Conservation (phyloP, 2,113 vertebrate species). For the Corythoichthys intestinalis region DNA sequence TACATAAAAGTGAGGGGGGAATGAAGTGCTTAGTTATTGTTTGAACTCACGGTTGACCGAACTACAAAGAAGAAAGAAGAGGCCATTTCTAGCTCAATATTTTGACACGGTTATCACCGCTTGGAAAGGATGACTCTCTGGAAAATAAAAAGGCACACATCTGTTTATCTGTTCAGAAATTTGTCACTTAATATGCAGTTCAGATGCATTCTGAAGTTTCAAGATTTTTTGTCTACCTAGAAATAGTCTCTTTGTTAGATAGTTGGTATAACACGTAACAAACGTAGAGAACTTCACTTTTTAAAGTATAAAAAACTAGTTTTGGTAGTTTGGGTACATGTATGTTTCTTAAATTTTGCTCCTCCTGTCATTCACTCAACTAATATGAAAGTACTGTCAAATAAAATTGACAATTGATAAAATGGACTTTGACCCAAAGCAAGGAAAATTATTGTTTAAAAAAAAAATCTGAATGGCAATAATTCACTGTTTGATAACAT, state of each 20-base stretch:
- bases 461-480: background rate
- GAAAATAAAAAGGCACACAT: background rate
- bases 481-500: background rate
- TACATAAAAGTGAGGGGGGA: slow-evolving; percentile 48
- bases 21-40: slow-evolving; percentile 51
- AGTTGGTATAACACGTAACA: background rate
- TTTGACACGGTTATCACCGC: slow-evolving; percentile 37
- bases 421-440: background rate
- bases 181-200: background rate
- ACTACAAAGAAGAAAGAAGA: slow-evolving; percentile 28
- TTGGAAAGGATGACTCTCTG: slow-evolving; percentile 12
- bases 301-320: background rate
- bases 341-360: background rate
- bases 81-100: slow-evolving; percentile 36
- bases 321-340: background rate
- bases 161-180: background rate
- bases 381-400: background rate
- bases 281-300: background rate
- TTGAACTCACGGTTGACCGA: slow-evolving; percentile 42
- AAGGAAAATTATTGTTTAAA: background rate
- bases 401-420: background rate
- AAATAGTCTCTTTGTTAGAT: background rate
- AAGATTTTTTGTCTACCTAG: background rate
- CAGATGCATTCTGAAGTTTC: background rate
- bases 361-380: background rate